Base-by-base conservation (phyloP, 2,888 invertebrate species). In the Cheilosia scutellata region DNA sequence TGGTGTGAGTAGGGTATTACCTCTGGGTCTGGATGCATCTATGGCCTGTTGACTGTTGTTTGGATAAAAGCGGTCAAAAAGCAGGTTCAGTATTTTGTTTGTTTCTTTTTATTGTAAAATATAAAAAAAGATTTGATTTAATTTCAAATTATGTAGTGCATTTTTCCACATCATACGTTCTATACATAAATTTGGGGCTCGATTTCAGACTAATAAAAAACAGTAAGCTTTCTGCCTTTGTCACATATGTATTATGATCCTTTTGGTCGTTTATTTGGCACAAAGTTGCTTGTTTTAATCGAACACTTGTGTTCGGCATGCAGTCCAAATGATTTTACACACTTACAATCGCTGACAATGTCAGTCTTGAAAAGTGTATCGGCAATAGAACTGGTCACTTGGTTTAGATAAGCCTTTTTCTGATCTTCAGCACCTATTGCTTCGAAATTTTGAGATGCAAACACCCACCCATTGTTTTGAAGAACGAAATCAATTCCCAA, bases 401-500 rank as follows among this genome's bases (percentile, higher is more conserved):
- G 90, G 37, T 87, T 89, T 0, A 91, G 70, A 2, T 90, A 90
- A 20, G 90, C 90, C 83, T 90, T 91, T 47, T 90, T 90, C 27
- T 92, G 90, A 11, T 88, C 87, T 0, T 88, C 88, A 0, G 88
- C 70, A 25, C 90, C 90, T 2, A 90, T 55, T 49, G 89, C 88
- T 3, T 91, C 89, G 70, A 91, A 92, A 83, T 90, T 90, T 65
- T 91, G 90, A 2, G 91, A 89, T n/a, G 90, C 88, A 77, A 92
- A 93, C 40, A 91, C 90, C 90, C 92, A 92, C 4, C 92, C 92
- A 4, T 91, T 90, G 63, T 90, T 91, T 9, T 90, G 92, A 77
- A 95, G 93, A 9, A 95, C 94, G 88, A 95, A 95, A 80, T 95
- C 94, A 42, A 95, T 93, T 91, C 97, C 97, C 88, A 94, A 93